phyloP scores from a whole-genome alignment of 2,113 vertebrate species.

The Stegastes partitus region DNA sequence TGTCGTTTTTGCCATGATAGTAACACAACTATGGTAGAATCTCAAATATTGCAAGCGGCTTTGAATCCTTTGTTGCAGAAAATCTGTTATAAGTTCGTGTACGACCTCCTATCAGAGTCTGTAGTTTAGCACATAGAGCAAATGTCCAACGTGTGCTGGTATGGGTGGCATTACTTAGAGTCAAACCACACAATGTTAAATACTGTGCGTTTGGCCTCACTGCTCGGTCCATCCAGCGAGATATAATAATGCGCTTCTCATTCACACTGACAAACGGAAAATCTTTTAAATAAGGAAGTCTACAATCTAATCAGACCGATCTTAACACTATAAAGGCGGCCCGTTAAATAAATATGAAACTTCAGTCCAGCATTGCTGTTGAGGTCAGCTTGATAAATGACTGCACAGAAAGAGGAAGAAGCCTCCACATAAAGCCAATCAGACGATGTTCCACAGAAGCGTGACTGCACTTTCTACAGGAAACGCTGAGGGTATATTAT shows the following conservation, averaged over 20 bases:
- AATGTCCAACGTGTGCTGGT: too few species aligned
- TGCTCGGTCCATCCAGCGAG: too few species aligned
- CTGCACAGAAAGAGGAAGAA: conserved; percentile 2
- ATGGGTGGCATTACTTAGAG: too few species aligned
- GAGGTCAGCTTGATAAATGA: not conserved
- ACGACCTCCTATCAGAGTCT: not conserved
- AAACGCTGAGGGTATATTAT: conserved; percentile 15
- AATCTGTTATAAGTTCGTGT: not conserved
- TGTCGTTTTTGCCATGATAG: too few species aligned
- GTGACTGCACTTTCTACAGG: conserved; percentile 16
- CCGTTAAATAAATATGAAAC: not conserved
- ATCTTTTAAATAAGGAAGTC: conserved; percentile 2
- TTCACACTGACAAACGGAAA: too few species aligned
- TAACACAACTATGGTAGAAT: too few species aligned
- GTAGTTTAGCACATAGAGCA: not conserved
- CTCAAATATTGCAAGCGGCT: not conserved
- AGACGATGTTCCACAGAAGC: conserved; percentile 11
- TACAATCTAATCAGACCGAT: conserved; percentile 11
- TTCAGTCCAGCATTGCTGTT: not conserved
- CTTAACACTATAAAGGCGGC: not conserved
- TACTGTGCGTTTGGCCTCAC: too few species aligned
- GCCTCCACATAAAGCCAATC: not conserved
- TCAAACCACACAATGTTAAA: too few species aligned
- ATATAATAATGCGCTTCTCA: not conserved
- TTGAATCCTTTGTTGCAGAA: not conserved